Base-by-base conservation (phyloP, 2,888 invertebrate genomes). In the Mycalesis mineus region DNA sequence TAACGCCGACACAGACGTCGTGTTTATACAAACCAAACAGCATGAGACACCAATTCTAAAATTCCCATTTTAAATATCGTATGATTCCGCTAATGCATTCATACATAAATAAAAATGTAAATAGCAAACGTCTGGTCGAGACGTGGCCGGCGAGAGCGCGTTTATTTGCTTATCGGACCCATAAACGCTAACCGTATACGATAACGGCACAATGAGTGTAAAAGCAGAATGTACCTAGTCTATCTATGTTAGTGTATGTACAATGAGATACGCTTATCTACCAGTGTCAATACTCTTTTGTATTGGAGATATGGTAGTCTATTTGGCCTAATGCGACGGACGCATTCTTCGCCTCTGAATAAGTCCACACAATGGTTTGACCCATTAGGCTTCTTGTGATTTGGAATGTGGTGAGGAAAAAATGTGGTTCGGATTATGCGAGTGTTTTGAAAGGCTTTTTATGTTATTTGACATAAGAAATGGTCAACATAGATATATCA, bases 271-370 rank as follows among this genome's bases (percentile, higher is more conserved):
- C 68, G 80, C 80, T 87, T 88, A 88, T 88, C 88, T 82, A 68
- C 71, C 57, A 74, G 72, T 83, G 88, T 88, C 88, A 88, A 88
- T 88, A 88, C 82, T 84, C 88, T 86, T 88, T 88, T 89, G 88
- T 88, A 81, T 80, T 73, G 72, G 68, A 81, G 88, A 88, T 87
- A 88, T 78, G 82, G 81, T 75, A 84, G 82, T 77, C 84, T 85
- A 80, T 88, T 85, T 84, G 80, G 81, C 82, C 81, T 85, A 87
- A 88, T 86, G 86, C 76, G 75, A 68, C 75, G 74, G 72, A 71
- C 78, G 73, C 86, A 88, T 88, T 88, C 87, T 78, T 81, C 71
- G 62, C 69, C 77, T 77, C 76, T 83, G 80, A 85, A 84, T 82
- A 83, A 79, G 79, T 73, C 72, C 67, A 65, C 71, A 82, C 81